Percentiles rank a stretch among this genome's conserved stretches.
These are phyloP conservation scores for Calliphora vomitoria DNA, from an alignment of 2,888 invertebrate species.

Conservation along the genomic window DNA sequence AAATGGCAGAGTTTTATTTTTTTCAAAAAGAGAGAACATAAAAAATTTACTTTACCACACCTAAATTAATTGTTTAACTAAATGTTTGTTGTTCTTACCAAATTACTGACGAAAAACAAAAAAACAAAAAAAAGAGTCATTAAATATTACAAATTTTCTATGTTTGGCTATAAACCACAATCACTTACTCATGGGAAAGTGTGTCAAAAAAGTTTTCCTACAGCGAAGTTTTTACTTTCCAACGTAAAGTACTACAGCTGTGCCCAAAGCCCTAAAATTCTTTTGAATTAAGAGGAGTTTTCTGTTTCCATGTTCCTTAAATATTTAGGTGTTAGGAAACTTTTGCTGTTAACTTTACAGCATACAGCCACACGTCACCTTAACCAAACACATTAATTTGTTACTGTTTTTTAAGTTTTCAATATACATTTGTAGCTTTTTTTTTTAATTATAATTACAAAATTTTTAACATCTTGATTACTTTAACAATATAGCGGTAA, in stretches of 20 bases:
- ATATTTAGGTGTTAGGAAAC: background rate
- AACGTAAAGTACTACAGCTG: too few relatives aligned
- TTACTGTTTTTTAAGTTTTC: constrained; percentile 16
- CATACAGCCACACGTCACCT: constrained; percentile 13
- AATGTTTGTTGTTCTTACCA: constrained; percentile 62
- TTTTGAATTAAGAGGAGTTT: too few relatives aligned
- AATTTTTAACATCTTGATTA: constrained; percentile 61
- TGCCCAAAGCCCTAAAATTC: too few relatives aligned
- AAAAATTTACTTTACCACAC: constrained; percentile 54
- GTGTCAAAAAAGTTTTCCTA: constrained; percentile 1
- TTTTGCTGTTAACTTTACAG: background rate
- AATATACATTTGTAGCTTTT: constrained; percentile 20
- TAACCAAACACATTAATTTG: constrained; percentile 40
- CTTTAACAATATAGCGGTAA: constrained; percentile 65
- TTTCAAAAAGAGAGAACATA: background rate
- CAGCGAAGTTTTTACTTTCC: background rate
- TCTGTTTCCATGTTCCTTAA: background rate
- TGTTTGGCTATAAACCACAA: background rate
- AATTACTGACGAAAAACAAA: constrained; percentile 50
- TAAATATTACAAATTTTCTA: constrained; percentile 62
- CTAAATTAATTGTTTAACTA: constrained; percentile 68
- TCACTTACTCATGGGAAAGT: background rate
- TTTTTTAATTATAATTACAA: constrained; percentile 51
- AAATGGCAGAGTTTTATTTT: background rate
- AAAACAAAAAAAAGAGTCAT: constrained; percentile 36